These are phyloP conservation scores for Picathartes gymnocephalus DNA, from an alignment of 2,113 vertebrate species.

Conservation along the genomic window DNA sequence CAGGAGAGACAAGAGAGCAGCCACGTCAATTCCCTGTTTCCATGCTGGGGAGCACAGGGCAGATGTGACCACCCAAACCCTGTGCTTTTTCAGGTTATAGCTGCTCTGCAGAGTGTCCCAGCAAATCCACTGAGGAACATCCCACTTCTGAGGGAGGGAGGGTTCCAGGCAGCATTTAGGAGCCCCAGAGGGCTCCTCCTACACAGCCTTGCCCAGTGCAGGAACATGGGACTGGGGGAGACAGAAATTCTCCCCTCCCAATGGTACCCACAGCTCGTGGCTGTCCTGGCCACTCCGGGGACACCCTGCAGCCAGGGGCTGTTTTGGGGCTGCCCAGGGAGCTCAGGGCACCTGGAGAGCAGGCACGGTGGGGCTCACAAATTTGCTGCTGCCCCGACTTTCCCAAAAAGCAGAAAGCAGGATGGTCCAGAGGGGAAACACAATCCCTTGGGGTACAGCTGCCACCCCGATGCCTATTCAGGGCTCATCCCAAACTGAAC, in stretches of 20 bases:
- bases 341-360: not conserved
- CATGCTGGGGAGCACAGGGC: not conserved
- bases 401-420: not conserved
- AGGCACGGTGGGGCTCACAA: rapidly evolving
- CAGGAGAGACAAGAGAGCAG: not conserved
- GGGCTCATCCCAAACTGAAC: not conserved
- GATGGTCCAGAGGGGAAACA: rapidly evolving
- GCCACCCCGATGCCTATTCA: rapidly evolving
- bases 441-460: not conserved
- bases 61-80: not conserved
- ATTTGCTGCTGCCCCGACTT: not conserved
- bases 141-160: not conserved
- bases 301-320: rapidly evolving
- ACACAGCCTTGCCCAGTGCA: too few species aligned
- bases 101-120: not conserved
- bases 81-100: rapidly evolving
- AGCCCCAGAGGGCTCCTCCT: not conserved
- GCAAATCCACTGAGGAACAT: not conserved
- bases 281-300: not conserved
- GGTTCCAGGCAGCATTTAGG: not conserved
- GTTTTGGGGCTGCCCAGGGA: not conserved
- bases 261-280: not conserved
- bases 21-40: not conserved
- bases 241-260: not conserved
- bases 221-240: not conserved